These are phyloP conservation scores for Ibycter americanus DNA, from an alignment of 2,797 vertebrate genomes.

Conservation along the genomic window DNA sequence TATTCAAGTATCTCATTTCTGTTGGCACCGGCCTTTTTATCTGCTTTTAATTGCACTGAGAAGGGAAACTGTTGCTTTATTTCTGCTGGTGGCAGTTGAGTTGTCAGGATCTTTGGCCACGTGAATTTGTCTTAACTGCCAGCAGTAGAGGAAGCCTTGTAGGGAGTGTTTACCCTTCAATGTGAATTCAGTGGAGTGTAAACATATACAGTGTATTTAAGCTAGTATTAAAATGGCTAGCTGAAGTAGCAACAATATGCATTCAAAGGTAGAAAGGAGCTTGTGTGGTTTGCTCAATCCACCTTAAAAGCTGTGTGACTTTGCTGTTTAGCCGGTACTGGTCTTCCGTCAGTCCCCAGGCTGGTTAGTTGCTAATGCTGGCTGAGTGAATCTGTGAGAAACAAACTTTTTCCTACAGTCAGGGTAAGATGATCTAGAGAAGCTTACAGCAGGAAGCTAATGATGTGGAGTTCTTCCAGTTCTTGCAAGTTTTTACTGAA, in stretches of 20 bases:
- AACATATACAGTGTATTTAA: constrained; percentile 22
- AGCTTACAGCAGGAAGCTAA: background rate
- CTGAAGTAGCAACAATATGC: background rate
- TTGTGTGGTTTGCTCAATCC: background rate
- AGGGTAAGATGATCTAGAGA: background rate
- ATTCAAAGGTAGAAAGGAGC: background rate
- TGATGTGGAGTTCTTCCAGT: background rate
- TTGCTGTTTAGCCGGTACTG: background rate
- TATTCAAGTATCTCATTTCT: background rate
- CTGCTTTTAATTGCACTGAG: background rate
- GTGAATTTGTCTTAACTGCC: background rate
- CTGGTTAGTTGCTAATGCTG: background rate
- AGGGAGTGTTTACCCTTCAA: constrained; percentile 11
- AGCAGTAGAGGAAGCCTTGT: background rate
- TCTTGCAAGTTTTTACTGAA: background rate
- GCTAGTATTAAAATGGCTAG: background rate
- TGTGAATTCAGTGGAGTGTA: background rate
- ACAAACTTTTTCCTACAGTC: background rate
- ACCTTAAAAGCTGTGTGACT: constrained; percentile 28
- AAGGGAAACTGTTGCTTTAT: background rate
- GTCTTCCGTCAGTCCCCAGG: background rate
- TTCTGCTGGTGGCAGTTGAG: background rate
- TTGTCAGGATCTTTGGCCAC: background rate
- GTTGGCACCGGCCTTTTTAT: background rate
- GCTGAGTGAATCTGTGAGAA: background rate